Base-by-base conservation (phyloP, 2,888 invertebrate genomes). In the Pristionchus japonicus region DNA sequence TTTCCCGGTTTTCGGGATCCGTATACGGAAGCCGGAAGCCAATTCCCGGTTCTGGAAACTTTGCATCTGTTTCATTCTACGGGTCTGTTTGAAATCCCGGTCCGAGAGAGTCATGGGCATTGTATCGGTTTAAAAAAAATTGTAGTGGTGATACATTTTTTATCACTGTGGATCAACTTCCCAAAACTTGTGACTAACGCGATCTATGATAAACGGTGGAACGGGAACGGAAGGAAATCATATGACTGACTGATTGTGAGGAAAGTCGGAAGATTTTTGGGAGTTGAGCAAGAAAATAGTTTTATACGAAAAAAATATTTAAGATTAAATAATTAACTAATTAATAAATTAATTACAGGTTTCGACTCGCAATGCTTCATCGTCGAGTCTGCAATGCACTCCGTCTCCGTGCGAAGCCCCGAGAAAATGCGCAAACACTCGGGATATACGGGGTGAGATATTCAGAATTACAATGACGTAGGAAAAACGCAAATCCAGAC, bases 381-480 rank as follows among this genome's bases (percentile, higher is more conserved):
- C 47, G 87, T 91, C 31, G 92, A 92, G 64, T 90, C 92, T 1
- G 91, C 91, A 23, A 89, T 91, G 57, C 92, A 92, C 85, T 92
- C 92, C n/a, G 91, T 92, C 91, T 80, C 90, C 89, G n/a, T 70
- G 90, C 64, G 91, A 61, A 37, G 0, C 86, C 86, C 27, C 70
- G 87, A 15, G 90, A 91, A 40, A 88, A 88, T 47, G 83, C n/a
- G n/a, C n/a, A n/a, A 83, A 0, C 89, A 88, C 83, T 91, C 91
- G 3, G 92, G 92, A 47, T 92, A 92, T 80, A 90, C 89, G 77
- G 92, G 92, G 92, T 92, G 34, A 40, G 37, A 2, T 23, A 49
- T 15, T 2, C n/a, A n/a, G n/a, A 52, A n/a, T 40, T 77, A 23
- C 43, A 40, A n/a, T n/a, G n/a, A n/a, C n/a, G n/a, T n/a, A n/a